Conservation (phyloP, 1,140 invertebrate genomes). For the Harpegnathos saltator region DNA sequence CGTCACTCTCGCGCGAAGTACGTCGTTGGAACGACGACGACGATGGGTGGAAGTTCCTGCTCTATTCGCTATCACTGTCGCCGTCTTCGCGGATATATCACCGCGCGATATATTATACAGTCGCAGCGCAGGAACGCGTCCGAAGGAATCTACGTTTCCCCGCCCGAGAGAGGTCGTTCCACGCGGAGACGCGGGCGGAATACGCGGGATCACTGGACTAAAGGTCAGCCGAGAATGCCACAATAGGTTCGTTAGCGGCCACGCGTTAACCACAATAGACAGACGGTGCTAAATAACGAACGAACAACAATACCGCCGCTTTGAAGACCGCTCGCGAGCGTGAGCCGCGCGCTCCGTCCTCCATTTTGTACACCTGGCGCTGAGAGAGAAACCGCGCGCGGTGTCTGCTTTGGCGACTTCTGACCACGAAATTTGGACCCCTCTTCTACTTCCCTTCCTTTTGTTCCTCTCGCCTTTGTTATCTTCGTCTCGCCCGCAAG, state of each 20-base stretch:
- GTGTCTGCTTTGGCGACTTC: not conserved
- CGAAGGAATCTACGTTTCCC: too few species aligned
- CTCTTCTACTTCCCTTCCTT: too few species aligned
- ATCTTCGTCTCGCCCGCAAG: too few species aligned
- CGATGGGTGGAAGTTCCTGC: too few species aligned
- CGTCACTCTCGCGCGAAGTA: constrained; percentile 11
- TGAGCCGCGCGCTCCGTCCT: constrained; percentile 50
- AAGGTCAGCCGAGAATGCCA: constrained; percentile 80
- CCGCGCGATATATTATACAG: not conserved
- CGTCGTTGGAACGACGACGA: not conserved
- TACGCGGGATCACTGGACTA: constrained; percentile 79
- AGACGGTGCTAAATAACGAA: constrained; percentile 80
- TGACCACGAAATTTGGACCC: not conserved
- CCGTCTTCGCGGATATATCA: constrained; percentile 18
- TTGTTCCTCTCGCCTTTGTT: too few species aligned
- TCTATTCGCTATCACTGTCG: too few species aligned
- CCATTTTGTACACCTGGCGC: constrained; percentile 30
- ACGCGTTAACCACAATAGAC: constrained; percentile 80
- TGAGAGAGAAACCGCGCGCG: not conserved
- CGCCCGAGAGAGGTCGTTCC: too few species aligned
- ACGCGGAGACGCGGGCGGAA: constrained; percentile 76
- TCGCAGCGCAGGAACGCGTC: too few species aligned
- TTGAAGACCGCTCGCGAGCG: constrained; percentile 70
- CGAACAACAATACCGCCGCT: constrained; percentile 75
- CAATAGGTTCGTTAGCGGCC: constrained; percentile 84